A percentile compares a stretch with the other conserved stretches of the same genome.
These are phyloP conservation scores for Leptinotarsa peninsularis DNA, from an alignment of 2,888 invertebrate genomes.

Conservation along the genomic window DNA sequence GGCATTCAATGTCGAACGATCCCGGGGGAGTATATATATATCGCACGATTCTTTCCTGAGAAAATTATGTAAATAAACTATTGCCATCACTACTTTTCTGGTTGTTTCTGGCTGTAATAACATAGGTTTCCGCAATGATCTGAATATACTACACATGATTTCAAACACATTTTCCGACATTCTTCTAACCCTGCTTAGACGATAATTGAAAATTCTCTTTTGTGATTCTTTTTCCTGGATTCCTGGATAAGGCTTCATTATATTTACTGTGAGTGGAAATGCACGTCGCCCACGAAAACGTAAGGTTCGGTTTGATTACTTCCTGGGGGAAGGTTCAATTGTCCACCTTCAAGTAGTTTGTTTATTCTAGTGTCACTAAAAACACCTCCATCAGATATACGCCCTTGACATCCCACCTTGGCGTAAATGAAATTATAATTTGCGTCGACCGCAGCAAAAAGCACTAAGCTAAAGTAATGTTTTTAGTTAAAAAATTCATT, in stretches of 20 bases:
- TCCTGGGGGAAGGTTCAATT: neutral
- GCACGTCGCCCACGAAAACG: constrained; percentile 36
- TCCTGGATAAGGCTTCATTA: constrained; percentile 49
- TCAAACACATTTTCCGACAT: constrained; percentile 42
- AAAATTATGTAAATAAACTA: too few relatives aligned
- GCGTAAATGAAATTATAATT: neutral
- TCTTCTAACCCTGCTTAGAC: constrained; percentile 25
- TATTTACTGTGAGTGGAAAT: constrained; percentile 40
- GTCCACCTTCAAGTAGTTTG: neutral
- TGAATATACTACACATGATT: constrained; percentile 33
- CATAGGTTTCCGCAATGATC: constrained; percentile 36
- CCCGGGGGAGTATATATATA: neutral
- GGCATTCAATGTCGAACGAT: constrained; percentile 7
- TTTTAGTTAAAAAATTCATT: constrained; percentile 58
- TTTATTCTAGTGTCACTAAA: constrained; percentile 1
- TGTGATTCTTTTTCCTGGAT: constrained; percentile 35
- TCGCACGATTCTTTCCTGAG: too few relatives aligned
- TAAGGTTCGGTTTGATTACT: constrained; percentile 25
- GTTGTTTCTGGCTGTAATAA: constrained; percentile 30
- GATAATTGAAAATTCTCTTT: constrained; percentile 39
- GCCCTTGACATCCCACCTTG: constrained; percentile 15
- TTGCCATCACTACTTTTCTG: neutral
- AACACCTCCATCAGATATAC: constrained; percentile 4
- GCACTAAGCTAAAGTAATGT: constrained; percentile 55
- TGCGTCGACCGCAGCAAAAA: neutral